phyloP scores from a whole-genome alignment of 30 jellyfish, hydroid and myxozoan species.

The Turritopsis rubra region DNA sequence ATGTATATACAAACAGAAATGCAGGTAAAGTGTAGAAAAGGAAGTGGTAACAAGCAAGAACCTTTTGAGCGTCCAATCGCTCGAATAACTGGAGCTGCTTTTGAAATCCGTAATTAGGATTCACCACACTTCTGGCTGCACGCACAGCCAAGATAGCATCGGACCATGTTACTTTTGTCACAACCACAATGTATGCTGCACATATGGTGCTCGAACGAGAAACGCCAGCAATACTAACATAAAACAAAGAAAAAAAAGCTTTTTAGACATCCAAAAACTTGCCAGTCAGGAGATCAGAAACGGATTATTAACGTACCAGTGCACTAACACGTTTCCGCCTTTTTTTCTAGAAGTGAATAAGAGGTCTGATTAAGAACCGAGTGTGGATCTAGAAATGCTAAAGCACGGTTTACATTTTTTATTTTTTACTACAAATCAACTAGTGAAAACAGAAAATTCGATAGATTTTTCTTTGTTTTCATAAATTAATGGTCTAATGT shows the following conservation, averaged over 20 bases:
- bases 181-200: conserved; percentile 64
- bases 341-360: conserved; percentile 27
- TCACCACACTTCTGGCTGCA: conserved; percentile 53
- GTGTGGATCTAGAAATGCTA: no score
- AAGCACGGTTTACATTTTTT: no score
- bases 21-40: no score
- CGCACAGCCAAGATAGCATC: conserved; percentile 63
- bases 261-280: background rate
- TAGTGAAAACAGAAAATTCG: no score
- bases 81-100: conserved; percentile 67
- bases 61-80: conserved; percentile 50
- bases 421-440: no score
- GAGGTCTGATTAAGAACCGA: background rate
- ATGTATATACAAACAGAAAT: no score
- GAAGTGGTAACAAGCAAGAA: conserved; percentile 18
- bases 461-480: no score
- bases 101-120: conserved; percentile 80
- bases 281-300: background rate
- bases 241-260: no score
- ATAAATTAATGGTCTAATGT: no score
- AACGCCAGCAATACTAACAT: conserved; percentile 93
- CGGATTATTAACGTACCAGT: conserved; percentile 37
- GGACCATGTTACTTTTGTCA: conserved; percentile 58
- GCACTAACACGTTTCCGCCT: conserved; percentile 69
- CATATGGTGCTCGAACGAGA: conserved; percentile 73